Base-by-base conservation (phyloP, 2,888 invertebrate genomes). In the Melanotus villosus region DNA sequence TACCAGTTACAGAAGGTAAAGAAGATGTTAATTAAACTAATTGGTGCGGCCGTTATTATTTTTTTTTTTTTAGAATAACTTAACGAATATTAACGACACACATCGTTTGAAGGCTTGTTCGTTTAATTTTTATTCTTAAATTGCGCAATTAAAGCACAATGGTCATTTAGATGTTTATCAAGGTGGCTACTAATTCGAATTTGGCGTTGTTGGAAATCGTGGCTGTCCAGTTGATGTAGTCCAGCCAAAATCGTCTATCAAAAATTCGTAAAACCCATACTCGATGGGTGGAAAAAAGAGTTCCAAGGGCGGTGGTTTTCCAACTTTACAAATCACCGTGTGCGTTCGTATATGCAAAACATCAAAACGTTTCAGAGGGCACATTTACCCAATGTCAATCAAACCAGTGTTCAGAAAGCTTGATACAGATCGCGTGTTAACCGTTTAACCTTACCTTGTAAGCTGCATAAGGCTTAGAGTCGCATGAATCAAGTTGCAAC, bases 341-440 rank as follows among this genome's bases (percentile, higher is more conserved):
- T 73, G 65, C 64, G 69, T 62, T 69, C 67, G 75, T 78, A 71
- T 80, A 79, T 80, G 79, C 79, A 79, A 79, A 81, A 79, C 77
- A 80, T 80, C 79, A 79, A 80, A 80, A 79, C 77, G 80, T 80
- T 81, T 79, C 77, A 77, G 76, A 75, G 78, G 77, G 81, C 81
- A 79, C 81, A 81, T 82, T 82, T 81, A 80, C 81, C 80, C 78
- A 78, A 78, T 82, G 83, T 82, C 83, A 83, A 82, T 83, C 83
- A 83, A 81, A 80, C 77, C 78, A 74, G 78, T 78, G 79, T 80
- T 81, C 78, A 78, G 78, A 79, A 80, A 78, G 77, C 78, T 77
- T 79, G 81, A 83, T 82, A 80, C 73, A 70, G 77, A 82, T 82
- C 82, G 83, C 83, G 82, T 83, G 83, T 79, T 79, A 77, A 73